A percentile compares a stretch with the other conserved stretches of the same genome.
phyloP scores from a whole-genome alignment of 2,113 vertebrate species.

The Suricata suricatta region DNA sequence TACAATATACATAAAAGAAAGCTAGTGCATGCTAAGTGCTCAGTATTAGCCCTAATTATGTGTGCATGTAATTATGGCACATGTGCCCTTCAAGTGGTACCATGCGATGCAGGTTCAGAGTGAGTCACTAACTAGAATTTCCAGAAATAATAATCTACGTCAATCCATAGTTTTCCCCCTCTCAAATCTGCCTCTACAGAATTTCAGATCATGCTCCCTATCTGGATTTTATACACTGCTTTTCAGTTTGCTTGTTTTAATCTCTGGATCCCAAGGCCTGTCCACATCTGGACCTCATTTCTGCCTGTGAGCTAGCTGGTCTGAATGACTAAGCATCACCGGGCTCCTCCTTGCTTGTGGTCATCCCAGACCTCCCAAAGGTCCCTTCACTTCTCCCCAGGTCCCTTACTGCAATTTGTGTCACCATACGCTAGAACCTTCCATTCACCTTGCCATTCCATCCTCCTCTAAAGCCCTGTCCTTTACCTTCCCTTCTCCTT shows the following conservation, averaged over 20 bases:
- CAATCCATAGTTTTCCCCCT: neutral
- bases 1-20: neutral
- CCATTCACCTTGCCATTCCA: neutral
- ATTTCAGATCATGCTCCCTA: neutral
- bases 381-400: neutral
- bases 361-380: neutral
- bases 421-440: neutral
- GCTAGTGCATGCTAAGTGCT: neutral
- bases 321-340: neutral
- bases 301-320: neutral
- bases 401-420: neutral
- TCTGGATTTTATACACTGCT: neutral
- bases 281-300: neutral
- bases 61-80: neutral
- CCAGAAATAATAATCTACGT: slow-evolving; percentile 3
- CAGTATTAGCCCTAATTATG: neutral
- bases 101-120: neutral
- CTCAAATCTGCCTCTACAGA: neutral
- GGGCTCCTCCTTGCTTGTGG: neutral
- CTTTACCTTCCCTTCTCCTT: neutral
- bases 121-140: slow-evolving; percentile 62
- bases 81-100: neutral
- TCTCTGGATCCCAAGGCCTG: neutral
- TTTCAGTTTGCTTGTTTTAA: neutral
- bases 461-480: neutral